Evolutionary conservation across 2,797 vertebrate genomes (phyloP).

Genomic region (Corythornis leucogaster): DNA sequence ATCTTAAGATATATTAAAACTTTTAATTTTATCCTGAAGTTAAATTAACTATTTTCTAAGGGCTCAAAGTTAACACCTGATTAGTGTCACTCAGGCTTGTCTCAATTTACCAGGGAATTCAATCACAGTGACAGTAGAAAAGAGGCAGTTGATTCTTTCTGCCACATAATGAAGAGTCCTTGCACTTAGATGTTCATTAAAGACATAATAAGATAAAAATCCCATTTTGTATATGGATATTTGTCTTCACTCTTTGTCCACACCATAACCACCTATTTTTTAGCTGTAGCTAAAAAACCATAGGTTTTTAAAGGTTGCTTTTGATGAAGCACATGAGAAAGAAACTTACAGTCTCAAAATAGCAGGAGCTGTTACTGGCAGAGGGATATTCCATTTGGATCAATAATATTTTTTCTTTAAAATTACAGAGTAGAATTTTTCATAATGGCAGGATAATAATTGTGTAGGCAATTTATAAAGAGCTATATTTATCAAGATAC

Average conservation of each 20-base stretch:
- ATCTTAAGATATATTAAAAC: background rate
- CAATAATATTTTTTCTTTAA: conserved; percentile 13
- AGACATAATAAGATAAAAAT: background rate
- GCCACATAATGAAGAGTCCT: background rate
- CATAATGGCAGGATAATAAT: background rate
- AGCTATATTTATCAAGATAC: background rate
- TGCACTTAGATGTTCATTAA: background rate
- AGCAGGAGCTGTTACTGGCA: background rate
- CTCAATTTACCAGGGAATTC: background rate
- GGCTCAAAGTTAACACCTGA: background rate
- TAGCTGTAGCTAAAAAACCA: background rate
- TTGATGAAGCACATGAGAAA: background rate
- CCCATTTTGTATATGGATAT: background rate
- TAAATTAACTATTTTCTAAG: background rate
- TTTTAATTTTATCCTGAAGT: background rate
- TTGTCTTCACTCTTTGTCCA: background rate
- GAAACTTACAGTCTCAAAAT: background rate
- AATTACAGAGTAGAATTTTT: background rate
- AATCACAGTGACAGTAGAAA: background rate
- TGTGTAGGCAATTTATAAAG: background rate
- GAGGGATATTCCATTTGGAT: background rate
- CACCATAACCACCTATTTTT: background rate
- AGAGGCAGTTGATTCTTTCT: background rate
- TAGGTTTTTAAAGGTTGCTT: background rate
- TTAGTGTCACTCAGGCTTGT: background rate